Evolutionary conservation across 2,113 vertebrate species (phyloP).

Genomic region (Clarias macrocephalus): DNA sequence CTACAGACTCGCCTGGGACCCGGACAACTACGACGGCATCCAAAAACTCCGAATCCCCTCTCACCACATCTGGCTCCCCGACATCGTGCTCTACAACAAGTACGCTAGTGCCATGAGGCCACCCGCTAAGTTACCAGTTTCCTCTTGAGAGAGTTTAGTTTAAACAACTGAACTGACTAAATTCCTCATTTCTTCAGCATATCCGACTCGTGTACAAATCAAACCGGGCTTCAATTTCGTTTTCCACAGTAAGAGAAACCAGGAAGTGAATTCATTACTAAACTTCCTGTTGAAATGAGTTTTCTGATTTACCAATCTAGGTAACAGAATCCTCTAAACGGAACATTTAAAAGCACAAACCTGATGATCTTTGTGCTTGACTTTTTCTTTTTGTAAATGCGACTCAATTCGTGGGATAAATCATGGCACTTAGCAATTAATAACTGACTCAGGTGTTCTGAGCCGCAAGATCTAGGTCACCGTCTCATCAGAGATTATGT

Average conservation of each 20-base stretch:
- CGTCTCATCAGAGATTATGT: constrained; percentile 2
- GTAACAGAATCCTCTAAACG: neutral
- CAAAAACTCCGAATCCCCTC: constrained; percentile 77
- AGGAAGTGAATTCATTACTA: neutral
- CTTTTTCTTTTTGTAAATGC: neutral
- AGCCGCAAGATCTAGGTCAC: constrained; percentile 30
- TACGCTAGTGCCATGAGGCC: constrained; percentile 33
- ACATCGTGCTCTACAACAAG: constrained; percentile 82
- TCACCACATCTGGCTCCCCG: constrained; percentile 78
- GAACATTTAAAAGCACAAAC: constrained; percentile 9
- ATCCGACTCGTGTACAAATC: too few relatives aligned
- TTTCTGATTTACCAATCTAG: neutral
- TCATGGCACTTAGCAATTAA: neutral
- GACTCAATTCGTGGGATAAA: neutral
- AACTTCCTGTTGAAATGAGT: neutral
- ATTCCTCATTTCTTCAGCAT: neutral
- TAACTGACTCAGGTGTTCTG: constrained; percentile 6
- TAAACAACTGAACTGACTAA: neutral
- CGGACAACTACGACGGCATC: constrained; percentile 75
- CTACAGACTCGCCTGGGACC: constrained; percentile 78
- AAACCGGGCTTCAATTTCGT: too few relatives aligned
- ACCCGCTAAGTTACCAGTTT: neutral
- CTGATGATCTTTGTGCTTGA: constrained; percentile 10
- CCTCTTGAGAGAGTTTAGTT: neutral
- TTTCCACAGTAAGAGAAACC: neutral